phyloP scores from a whole-genome alignment of 2,797 vertebrate species.

The Taeniopygia guttata region DNA sequence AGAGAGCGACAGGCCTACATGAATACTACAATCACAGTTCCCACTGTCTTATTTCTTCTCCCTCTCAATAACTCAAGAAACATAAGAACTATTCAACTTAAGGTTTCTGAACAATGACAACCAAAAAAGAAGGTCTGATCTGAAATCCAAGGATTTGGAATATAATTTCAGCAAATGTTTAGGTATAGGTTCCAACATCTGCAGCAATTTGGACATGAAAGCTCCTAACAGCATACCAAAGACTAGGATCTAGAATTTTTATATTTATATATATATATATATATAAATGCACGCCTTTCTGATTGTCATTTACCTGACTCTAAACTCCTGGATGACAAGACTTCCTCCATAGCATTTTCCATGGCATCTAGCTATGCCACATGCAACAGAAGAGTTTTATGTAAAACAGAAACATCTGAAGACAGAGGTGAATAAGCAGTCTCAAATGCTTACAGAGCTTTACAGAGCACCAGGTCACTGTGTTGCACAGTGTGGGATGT shows the following conservation, averaged over 20 bases:
- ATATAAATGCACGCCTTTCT: not conserved
- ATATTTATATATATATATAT: too few species aligned
- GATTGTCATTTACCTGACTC: rapidly evolving
- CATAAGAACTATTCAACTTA: not conserved
- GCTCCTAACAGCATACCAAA: not conserved
- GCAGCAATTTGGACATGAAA: not conserved
- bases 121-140: not conserved
- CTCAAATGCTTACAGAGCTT: not conserved
- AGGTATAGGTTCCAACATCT: not conserved
- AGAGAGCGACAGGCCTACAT: not conserved
- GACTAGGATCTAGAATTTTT: not conserved
- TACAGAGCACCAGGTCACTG: not conserved
- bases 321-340: not conserved
- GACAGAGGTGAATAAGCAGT: not conserved
- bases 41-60: not conserved
- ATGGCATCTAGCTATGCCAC: not conserved
- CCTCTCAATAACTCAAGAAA: not conserved
- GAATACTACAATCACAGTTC: not conserved
- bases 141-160: not conserved
- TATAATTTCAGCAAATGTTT: not conserved
- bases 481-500: not conserved
- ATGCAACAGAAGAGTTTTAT: not conserved
- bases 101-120: not conserved
- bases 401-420: not conserved
- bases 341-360: not conserved